Conservation (phyloP, 2,888 invertebrate genomes). For the Drosophila nigritarsus region DNA sequence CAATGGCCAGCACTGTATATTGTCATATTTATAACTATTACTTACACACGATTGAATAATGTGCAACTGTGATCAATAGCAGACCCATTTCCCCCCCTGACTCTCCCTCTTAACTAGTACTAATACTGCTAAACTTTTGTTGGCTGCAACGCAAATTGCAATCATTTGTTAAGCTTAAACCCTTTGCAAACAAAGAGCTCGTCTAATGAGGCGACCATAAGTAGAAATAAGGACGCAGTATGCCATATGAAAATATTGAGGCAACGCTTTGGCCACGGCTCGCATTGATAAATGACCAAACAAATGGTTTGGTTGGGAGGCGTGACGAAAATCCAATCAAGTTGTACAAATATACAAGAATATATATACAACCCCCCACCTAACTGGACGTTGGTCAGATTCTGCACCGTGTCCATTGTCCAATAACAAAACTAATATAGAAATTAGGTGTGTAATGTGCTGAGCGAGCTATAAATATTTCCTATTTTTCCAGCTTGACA, state of each 20-base stretch:
- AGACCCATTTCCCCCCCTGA: neutral
- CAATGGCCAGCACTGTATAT: slow-evolving; percentile 29
- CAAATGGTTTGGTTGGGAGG: slow-evolving; percentile 47
- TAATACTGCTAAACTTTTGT: slow-evolving; percentile 22
- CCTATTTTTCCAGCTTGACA: slow-evolving; percentile 58
- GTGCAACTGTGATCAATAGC: slow-evolving; percentile 38
- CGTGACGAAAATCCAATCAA: slow-evolving; percentile 83
- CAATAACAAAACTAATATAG: slow-evolving; percentile 74
- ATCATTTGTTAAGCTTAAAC: slow-evolving; percentile 72
- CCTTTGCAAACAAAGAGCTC: slow-evolving; percentile 64
- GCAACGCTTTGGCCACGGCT: slow-evolving; percentile 10
- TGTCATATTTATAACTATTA: slow-evolving; percentile 69
- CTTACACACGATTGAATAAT: slow-evolving; percentile 83
- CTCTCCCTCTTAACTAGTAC: neutral
- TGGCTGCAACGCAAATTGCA: slow-evolving; percentile 61
- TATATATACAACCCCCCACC: slow-evolving; percentile 43
- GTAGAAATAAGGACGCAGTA: slow-evolving; percentile 19
- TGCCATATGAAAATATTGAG: slow-evolving; percentile 53
- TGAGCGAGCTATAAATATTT: slow-evolving; percentile 76
- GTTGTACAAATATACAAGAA: slow-evolving; percentile 64
- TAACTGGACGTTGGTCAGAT: slow-evolving; percentile 20
- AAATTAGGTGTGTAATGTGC: slow-evolving; percentile 81
- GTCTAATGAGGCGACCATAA: slow-evolving; percentile 69
- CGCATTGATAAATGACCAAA: slow-evolving; percentile 63
- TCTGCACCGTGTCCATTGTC: slow-evolving; percentile 30